Evolutionary conservation across 2,113 vertebrate species (phyloP), one percentile per base, ranked within the genome.

Genomic region (Ptyas mucosa): DNA sequence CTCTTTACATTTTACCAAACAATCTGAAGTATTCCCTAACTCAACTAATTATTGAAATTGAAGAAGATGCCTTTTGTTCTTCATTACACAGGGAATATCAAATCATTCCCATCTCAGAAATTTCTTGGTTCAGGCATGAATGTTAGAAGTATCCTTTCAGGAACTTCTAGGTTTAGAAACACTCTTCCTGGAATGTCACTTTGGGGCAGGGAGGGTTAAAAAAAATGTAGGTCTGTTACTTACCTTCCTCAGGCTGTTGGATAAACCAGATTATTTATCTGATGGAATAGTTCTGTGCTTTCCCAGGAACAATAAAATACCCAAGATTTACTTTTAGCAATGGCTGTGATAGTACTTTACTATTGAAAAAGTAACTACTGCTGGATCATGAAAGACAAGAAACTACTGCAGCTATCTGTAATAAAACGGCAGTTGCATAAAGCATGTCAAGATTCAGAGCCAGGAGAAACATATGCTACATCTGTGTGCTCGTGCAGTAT

Each of bases 1-100:
- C 39, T 0, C 0, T 55, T 61, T 81, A 18, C 0, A n/a, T 12
- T 55, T 39, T 53, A 11, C 51, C 54, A 87, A 0, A 5, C 5
- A 18, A 18, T 34, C 8, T 10, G 20, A 85, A 1, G 0, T 20
- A 57, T 1, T 34, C 43, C 87, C 10, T 39, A 34, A 64, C 53
- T 34, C 12, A 69, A 34, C 26, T 15, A 39, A 87, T 64, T 64
- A 39, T 39, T 92, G 29, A 54, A 55, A 26, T 11, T 46, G 24
- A 20, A 92, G n/a, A 26, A 88, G 51, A 20, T 43, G 20, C 2
- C 51, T 4, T 69, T 53, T 43, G 26, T 49, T 81, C 34, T 81
- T 81, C 34, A 3, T 81, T 43, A 21, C 24, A 46, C 12, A 46
- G 34, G 53, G 15, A 18, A 89, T 29, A n/a, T 26, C 24, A 89